Base-by-base conservation (phyloP, 2,113 vertebrate genomes). In the Phalacrocorax carbo region DNA sequence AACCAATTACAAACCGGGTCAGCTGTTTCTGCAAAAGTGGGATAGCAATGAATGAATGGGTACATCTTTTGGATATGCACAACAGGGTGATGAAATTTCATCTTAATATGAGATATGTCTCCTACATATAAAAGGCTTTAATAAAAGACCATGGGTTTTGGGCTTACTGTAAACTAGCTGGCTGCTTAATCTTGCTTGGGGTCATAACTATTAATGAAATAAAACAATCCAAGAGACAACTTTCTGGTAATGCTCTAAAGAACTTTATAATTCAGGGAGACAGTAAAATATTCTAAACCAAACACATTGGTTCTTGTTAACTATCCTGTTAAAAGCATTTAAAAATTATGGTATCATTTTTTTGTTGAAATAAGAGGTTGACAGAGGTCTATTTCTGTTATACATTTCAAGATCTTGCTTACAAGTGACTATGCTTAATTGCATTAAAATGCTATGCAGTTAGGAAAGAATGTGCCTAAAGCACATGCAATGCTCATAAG, bases 381-480 rank as follows among this genome's bases (percentile, higher is more conserved):
- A 34, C 48, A 82, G 71, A 69, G 54, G n/a, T 64, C 27, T 64
- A 8, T 82, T 82, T 88, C 25, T 20, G 34, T 36, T 86, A 51
- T 11, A 18, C 4, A 7, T 4, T 48, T 93, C 30, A 17, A 38
- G 81, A 52, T 29, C 36, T 58, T 89, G 10, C 1, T 62, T 73
- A 55, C 27, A 82, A 85, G 40, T 62, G 40, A 13, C 71, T 85
- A 18, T 62, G 55, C 22, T 93, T 95, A 82, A 93, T 92, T 88
- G 70, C 66, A 46, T 93, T 70, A 62, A 88, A 82, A 70, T 78
- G 51, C 44, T 86, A 51, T 70, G 82, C 51, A 70, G 75, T 77
- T 92, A 73, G 30, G 64, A 82, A 93, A 80, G 75, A 82, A 73
- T 66, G 75, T 90, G 88, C 88, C 90, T 82, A 58, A 85, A 93